Percentiles rank a stretch among this genome's conserved stretches.
These are phyloP conservation scores for Eilema caniola DNA, from an alignment of 2,888 invertebrate genomes.

Conservation along the genomic window DNA sequence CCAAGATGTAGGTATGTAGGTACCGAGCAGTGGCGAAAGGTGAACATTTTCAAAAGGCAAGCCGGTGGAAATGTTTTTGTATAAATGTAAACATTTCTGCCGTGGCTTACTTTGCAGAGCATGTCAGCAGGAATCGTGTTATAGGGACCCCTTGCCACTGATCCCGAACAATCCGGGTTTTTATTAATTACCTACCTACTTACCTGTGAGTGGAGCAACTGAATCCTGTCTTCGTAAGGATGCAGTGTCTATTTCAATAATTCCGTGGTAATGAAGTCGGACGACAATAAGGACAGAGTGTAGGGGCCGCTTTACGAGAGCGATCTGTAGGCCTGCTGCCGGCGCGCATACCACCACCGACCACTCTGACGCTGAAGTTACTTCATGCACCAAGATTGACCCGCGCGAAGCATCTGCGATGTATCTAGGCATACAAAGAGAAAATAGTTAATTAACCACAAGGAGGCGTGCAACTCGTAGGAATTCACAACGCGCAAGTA, in stretches of 20 bases:
- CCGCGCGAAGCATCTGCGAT: conserved; percentile 90
- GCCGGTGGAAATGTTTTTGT: too few species aligned
- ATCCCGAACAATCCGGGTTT: too few species aligned
- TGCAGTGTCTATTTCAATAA: conserved; percentile 89
- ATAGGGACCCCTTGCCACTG: too few species aligned
- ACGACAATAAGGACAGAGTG: conserved; percentile 88
- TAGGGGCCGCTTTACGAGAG: conserved; percentile 87
- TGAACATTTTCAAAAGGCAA: too few species aligned
- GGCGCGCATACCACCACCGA: conserved; percentile 87
- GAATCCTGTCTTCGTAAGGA: conserved; percentile 87
- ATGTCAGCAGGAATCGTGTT: too few species aligned
- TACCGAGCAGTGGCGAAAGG: too few species aligned
- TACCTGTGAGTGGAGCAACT: conserved; percentile 77
- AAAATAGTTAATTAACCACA: too few species aligned
- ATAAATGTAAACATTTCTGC: too few species aligned
- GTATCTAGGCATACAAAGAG: conserved; percentile 72
- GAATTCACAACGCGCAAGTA: too few species aligned
- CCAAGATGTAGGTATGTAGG: too few species aligned
- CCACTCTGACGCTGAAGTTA: conserved; percentile 87
- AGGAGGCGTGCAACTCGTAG: too few species aligned
- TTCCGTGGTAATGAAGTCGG: conserved; percentile 87
- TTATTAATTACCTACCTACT: not conserved
- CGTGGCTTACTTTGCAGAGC: too few species aligned
- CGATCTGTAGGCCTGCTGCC: conserved; percentile 89
- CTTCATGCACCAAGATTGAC: conserved; percentile 90